Conservation (phyloP, 2,888 invertebrate genomes). For the Folsomia manolachei region DNA sequence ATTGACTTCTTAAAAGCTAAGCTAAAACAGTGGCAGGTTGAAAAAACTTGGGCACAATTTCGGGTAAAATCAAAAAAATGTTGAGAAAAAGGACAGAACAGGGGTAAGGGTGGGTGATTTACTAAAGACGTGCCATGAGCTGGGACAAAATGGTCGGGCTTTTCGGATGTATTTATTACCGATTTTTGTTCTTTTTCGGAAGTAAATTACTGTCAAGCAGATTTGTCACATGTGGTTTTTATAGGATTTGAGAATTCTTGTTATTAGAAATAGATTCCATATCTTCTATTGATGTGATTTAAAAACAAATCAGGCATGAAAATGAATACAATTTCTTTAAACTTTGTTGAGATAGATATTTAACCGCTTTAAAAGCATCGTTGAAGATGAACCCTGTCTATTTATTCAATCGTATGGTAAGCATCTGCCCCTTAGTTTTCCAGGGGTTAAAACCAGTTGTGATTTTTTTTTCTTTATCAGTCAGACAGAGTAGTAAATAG, state of each 20-base stretch:
- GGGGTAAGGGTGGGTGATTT: slow-evolving; percentile 1
- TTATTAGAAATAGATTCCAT: background rate
- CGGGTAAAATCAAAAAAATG: background rate
- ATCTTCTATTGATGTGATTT: background rate
- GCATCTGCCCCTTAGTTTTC: background rate
- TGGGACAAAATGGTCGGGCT: background rate
- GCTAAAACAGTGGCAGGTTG: background rate
- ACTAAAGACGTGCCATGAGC: background rate
- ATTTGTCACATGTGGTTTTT: background rate
- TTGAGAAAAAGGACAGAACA: background rate
- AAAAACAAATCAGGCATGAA: background rate
- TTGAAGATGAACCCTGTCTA: background rate
- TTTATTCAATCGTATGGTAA: too few species aligned
- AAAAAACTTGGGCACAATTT: background rate
- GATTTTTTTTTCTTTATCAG: background rate
- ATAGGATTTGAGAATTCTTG: background rate
- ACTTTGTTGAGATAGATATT: background rate
- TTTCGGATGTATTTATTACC: slow-evolving; percentile 1
- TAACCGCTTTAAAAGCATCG: too few species aligned
- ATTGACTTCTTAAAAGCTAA: background rate
- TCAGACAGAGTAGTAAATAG: background rate
- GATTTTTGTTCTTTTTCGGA: background rate
- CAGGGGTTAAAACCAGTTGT: background rate
- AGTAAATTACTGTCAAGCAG: slow-evolving; percentile 4
- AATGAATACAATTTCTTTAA: slow-evolving; percentile 1